phyloP scores from a whole-genome alignment of 2,888 invertebrate species.

The Drosophila stalkeri region DNA sequence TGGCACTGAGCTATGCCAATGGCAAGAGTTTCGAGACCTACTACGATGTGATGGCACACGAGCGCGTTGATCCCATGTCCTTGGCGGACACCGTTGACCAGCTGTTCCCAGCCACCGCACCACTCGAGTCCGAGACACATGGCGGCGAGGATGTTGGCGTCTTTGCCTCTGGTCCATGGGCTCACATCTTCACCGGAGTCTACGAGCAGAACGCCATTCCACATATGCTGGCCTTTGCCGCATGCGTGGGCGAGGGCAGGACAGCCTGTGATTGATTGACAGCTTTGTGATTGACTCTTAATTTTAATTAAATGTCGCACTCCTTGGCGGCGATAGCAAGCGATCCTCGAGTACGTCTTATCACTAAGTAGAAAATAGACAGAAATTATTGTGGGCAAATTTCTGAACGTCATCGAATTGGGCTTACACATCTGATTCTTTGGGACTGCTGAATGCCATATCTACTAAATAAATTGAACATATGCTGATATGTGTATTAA shows the following conservation, averaged over 20 bases:
- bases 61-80: conserved; percentile 72
- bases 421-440: neutral
- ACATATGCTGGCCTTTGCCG: conserved; percentile 90
- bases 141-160: conserved; percentile 93
- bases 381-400: conserved; percentile 16
- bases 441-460: neutral
- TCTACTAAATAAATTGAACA: neutral
- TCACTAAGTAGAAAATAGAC: conserved; percentile 45
- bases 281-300: conserved; percentile 30
- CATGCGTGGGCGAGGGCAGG: conserved; percentile 89
- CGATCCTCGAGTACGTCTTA: conserved; percentile 52
- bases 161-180: conserved; percentile 91
- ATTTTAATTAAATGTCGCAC: conserved; percentile 44
- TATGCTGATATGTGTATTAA: neutral
- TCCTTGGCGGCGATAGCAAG: conserved; percentile 22
- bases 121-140: conserved; percentile 87
- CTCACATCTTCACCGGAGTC: conserved; percentile 92
- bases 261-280: conserved; percentile 80
- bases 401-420: neutral
- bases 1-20: conserved; percentile 90
- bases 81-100: conserved; percentile 52
- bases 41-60: conserved; percentile 66
- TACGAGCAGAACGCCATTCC: conserved; percentile 93
- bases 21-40: conserved; percentile 88
- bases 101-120: conserved; percentile 87